Percentiles rank a stretch among this genome's conserved stretches.
phyloP scores from a whole-genome alignment of 2,113 vertebrate species.

The Cariama cristata region DNA sequence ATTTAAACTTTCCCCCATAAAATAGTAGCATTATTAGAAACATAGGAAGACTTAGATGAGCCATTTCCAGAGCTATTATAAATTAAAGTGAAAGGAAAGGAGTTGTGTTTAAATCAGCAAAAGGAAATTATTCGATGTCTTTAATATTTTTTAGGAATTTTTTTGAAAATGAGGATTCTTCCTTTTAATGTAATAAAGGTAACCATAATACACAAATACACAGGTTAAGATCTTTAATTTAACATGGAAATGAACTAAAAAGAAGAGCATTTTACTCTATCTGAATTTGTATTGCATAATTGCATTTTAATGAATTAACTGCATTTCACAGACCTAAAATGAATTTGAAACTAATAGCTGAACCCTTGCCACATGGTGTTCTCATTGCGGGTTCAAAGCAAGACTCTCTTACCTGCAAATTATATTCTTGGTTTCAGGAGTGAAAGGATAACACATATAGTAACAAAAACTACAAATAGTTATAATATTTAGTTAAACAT shows the following conservation, averaged over 20 bases:
- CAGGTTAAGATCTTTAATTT: background rate
- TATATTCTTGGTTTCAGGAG: background rate
- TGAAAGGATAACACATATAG: background rate
- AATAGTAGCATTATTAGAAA: background rate
- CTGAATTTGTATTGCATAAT: constrained; percentile 30
- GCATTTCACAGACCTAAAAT: background rate
- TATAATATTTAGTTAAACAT: background rate
- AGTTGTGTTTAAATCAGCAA: background rate
- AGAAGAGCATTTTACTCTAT: background rate
- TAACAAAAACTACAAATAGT: background rate
- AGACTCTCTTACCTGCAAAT: background rate
- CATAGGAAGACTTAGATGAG: background rate
- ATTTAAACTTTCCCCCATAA: background rate
- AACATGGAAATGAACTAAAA: constrained; percentile 20
- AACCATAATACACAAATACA: background rate
- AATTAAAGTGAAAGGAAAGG: background rate
- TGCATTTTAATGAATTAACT: constrained; percentile 42
- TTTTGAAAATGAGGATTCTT: background rate
- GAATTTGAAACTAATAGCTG: constrained; percentile 23
- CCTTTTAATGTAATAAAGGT: background rate
- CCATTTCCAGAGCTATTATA: background rate
- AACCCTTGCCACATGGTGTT: background rate
- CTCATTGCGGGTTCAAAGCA: background rate
- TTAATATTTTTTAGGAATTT: background rate
- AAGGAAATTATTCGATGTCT: background rate